Evolutionary conservation across 2,888 invertebrate species (phyloP), one percentile per base, ranked within the genome.

Genomic region (Gari tellinella): DNA sequence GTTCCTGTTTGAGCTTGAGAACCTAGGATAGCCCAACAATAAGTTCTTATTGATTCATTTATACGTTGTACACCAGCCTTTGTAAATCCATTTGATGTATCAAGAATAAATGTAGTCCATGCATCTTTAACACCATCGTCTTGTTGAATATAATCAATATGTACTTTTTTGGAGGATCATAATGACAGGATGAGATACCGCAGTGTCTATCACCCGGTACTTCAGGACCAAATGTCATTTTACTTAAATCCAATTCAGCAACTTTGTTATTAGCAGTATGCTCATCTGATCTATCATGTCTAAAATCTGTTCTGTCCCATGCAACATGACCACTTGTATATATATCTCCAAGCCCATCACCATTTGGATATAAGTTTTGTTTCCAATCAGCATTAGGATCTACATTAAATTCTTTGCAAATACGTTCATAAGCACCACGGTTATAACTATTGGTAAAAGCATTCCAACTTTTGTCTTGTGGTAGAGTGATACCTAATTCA

Each of bases 1-100:
- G 64, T 60, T 53, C 72, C 53, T 23, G 65, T 64, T 49, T 72
- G 72, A 17, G 65, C 45, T 49, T 65, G 65, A 17, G 65, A 53
- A 48, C 72, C 61, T 21, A 72, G 65, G 17, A 65, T 60, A 31
- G 65, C 65, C 53, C 63, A 53, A 15, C 43, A 45, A 40, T 15
- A 63, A 4, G 52, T 63, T 55, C 52, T 26, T 25, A 72, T 65
- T 12, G 38, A 52, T 25, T 66, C 66, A 38, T 72, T 66, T 5
- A 72, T 51, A 1, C 66, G 21, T 57, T 72, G 56, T 38, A 65
- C 57, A 17, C 62, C 72, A 0, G 61, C 56, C 40, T 31, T 61
- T 56, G 72, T 61, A 41, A 66, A 61, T 0, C 65, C 66, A n/a
- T 60, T 56, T 51, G 66, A 61, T 19, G 19, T 19, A 52, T 72